Evolutionary conservation across 2,888 invertebrate species (phyloP), one percentile per base, ranked within the genome.

Genomic region (Megalurothrips usitatus): DNA sequence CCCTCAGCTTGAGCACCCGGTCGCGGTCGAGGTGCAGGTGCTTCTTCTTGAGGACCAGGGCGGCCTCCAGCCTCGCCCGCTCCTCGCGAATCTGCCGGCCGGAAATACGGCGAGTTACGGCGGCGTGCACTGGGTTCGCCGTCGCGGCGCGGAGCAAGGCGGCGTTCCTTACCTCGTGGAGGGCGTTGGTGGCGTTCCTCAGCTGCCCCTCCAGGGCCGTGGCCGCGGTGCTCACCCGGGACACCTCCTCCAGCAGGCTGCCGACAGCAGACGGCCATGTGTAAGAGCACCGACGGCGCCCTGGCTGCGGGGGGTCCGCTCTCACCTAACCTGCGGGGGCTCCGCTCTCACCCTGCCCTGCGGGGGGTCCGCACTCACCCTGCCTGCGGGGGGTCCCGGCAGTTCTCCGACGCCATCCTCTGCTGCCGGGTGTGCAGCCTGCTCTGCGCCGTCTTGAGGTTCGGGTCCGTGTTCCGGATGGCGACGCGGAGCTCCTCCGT

Each of bases 361-460:
- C 58, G 14, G n/a, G n/a, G n/a, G n/a, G n/a, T n/a, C 68, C 6
- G 0, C 11, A n/a, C 68, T 23, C 68, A 75, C 68, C 68, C 68
- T 75, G 68, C 68, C 68, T 75, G 68, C 68, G 68, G 68, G 1
- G 68, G 68, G 26, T 75, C 68, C 68, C 68, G 23, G 68, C 68
- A 75, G 68, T 75, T 75, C 68, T 75, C 68, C 68, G 68, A 75
- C 23, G 68, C 68, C 26, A 75, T 12, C 26, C 68, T 23, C 68
- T 75, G 68, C 26, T 75, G 68, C 11, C 68, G 68, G 9, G 68
- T 75, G 68, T 75, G 68, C 68, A 75, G 68, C 68, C 68, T 23
- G 68, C 68, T 75, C 68, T 75, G 68, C 26, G 68, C 68, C 68
- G 68, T 75, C 68, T 75, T 75, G 68, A 75, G 68, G 68, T 75